A percentile compares a stretch with the other conserved stretches of the same genome.
Conservation (phyloP, 1,140 invertebrate species). For the Melitaea cinxia region DNA sequence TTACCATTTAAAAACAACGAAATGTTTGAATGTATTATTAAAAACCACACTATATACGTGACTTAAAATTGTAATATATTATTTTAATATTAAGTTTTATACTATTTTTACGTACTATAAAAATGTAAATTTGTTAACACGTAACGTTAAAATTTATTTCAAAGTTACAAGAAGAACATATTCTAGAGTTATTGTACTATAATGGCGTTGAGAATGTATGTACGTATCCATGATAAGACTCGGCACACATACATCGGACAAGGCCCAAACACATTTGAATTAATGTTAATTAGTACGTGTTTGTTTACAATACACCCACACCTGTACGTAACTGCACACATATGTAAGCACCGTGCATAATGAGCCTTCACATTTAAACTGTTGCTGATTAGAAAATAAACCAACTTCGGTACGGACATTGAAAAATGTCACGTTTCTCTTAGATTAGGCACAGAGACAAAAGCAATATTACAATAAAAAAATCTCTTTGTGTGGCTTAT, state of each 20-base stretch:
- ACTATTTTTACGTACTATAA: too few relatives aligned
- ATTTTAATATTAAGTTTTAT: too few relatives aligned
- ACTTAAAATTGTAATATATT: too few relatives aligned
- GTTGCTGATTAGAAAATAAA: constrained; percentile 59
- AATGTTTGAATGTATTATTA: too few relatives aligned
- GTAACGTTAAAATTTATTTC: constrained; percentile 47
- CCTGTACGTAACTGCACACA: constrained; percentile 43
- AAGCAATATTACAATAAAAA: constrained; percentile 5
- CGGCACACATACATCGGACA: constrained; percentile 52
- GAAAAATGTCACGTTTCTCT: constrained; percentile 34
- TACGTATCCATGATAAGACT: constrained; percentile 59
- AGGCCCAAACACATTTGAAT: constrained; percentile 72
- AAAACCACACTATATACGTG: too few relatives aligned
- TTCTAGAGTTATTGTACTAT: constrained; percentile 52
- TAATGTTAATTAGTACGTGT: constrained; percentile 73
- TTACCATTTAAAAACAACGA: too few relatives aligned
- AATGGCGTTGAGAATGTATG: constrained; percentile 46
- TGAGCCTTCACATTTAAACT: constrained; percentile 60
- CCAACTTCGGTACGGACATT: constrained; percentile 43
- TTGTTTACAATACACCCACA: constrained; percentile 67
- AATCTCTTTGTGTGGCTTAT: background rate
- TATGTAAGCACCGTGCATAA: constrained; percentile 47
- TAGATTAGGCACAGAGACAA: constrained; percentile 10
- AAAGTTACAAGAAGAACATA: constrained; percentile 49
- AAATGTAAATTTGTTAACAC: background rate